These are phyloP conservation scores for Carapus acus DNA, from an alignment of 2,797 vertebrate genomes.

Conservation along the genomic window DNA sequence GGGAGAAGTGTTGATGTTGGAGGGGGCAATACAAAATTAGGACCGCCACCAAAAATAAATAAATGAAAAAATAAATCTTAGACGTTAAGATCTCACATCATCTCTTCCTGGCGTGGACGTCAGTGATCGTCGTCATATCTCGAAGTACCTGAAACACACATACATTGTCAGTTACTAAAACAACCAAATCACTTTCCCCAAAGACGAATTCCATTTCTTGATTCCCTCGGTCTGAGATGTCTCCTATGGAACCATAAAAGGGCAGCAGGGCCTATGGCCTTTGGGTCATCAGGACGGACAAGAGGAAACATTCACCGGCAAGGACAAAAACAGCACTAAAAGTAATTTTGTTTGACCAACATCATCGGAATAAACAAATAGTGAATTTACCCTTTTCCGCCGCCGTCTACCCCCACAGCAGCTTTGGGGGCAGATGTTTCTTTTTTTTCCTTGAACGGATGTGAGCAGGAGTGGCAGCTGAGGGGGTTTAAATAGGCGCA, in stretches of 20 bases:
- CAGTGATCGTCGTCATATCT: too few relatives aligned
- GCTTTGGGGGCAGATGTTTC: slow-evolving; percentile 71
- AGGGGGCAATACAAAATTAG: slow-evolving; percentile 48
- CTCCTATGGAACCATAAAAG: slow-evolving; percentile 10
- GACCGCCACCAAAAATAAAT: background rate
- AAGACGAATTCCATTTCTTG: background rate
- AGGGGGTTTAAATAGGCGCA: slow-evolving; percentile 74
- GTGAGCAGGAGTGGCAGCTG: slow-evolving; percentile 72
- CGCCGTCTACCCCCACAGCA: slow-evolving; percentile 66
- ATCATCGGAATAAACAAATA: slow-evolving; percentile 61
- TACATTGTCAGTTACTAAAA: too few relatives aligned
- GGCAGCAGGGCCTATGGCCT: background rate
- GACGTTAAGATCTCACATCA: too few relatives aligned
- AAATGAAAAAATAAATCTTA: too few relatives aligned
- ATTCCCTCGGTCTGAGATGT: background rate
- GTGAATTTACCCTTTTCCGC: slow-evolving; percentile 72
- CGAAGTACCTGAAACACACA: too few relatives aligned
- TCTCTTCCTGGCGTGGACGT: too few relatives aligned
- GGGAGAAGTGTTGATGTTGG: slow-evolving; percentile 7
- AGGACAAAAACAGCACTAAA: slow-evolving; percentile 45
- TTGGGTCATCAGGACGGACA: slow-evolving; percentile 21
- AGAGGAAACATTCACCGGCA: slow-evolving; percentile 35
- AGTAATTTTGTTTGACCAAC: slow-evolving; percentile 58
- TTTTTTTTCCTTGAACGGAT: slow-evolving; percentile 60
- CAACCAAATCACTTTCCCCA: background rate